A percentile compares a stretch with the other conserved stretches of the same genome.
These are phyloP conservation scores for Carterocephalus palaemon DNA, from an alignment of 2,888 invertebrate genomes.

Conservation along the genomic window DNA sequence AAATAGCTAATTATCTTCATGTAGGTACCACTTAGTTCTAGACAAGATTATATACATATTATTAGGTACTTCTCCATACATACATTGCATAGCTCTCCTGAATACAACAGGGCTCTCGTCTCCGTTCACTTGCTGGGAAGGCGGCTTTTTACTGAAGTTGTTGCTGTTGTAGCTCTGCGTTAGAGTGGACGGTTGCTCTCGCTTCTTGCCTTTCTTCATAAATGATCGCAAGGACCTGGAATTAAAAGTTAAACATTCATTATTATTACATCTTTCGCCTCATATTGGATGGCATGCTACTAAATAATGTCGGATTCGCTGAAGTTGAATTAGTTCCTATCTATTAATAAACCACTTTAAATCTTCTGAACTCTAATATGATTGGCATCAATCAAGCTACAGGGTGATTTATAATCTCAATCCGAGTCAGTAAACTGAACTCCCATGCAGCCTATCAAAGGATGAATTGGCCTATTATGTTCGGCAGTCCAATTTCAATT, in stretches of 20 bases:
- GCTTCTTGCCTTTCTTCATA: constrained; percentile 71
- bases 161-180: constrained; percentile 34
- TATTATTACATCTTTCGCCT: too few relatives aligned
- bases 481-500: constrained; percentile 30
- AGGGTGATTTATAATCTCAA: constrained; percentile 7
- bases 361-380: background rate
- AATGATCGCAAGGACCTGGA: constrained; percentile 75
- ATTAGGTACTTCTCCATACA: constrained; percentile 11
- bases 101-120: constrained; percentile 64
- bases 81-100: constrained; percentile 67
- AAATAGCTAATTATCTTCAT: too few relatives aligned
- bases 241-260: constrained; percentile 14
- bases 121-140: constrained; percentile 50
- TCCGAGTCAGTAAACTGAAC: constrained; percentile 5
- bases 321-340: too few relatives aligned
- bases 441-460: constrained; percentile 9
- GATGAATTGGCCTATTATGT: constrained; percentile 26
- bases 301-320: too few relatives aligned
- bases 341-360: background rate
- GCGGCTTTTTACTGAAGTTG: constrained; percentile 33
- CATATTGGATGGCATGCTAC: too few relatives aligned
- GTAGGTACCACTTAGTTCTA: too few relatives aligned
- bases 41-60: background rate
- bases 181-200: constrained; percentile 35
- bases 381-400: constrained; percentile 4